Evolutionary conservation across 2,113 vertebrate species (phyloP), one percentile per base, ranked within the genome.

Genomic region (Heliornis fulica): DNA sequence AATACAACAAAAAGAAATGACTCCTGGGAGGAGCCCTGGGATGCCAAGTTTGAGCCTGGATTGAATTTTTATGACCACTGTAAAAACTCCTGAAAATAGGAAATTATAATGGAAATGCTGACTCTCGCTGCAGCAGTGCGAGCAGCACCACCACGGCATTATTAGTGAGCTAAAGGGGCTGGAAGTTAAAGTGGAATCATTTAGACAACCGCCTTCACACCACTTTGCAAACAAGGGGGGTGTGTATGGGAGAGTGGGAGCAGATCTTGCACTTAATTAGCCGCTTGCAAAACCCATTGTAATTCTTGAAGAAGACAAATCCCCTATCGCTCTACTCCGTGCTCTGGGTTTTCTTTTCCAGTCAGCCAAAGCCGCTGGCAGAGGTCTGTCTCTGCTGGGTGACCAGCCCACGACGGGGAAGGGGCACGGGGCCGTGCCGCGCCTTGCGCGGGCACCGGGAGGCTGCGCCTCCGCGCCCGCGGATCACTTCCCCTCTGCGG

Each of bases 11-110:
- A 97, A 94, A 95, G 90, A 95, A 92, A 93, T 84, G 1, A 96
- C 95, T 95, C 97, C 91, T 92, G 94, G 93, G 96, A 96, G 88
- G 93, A 95, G 87, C 72, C 94, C 93, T 89, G 53, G 70, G 92
- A 97, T 95, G 87, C 95, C 92, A 97, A 97, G 56, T 95, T 94
- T 83, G 77, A 95, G 94, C 83, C 95, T 93, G 95, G 89, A 95
- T 56, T 83, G 92, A 92, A 93, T 87, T 95, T 95, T 96, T 97
- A 96, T 96, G 93, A 95, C 83, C 93, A 94, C 91, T 84, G 93
- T 97, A 97, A 94, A 94, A 96, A 95, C 95, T 95, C 93, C 94
- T 96, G 92, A 96, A 97, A 96, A 97, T 97, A 95, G 96, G 95
- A 96, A 97, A 95, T 95, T 94, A 95, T 94, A 89, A 97, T 96